A percentile compares a stretch with the other conserved stretches of the same genome.
These are phyloP conservation scores for Nemotelus nigrinus DNA, from an alignment of 2,888 invertebrate species.

Conservation along the genomic window DNA sequence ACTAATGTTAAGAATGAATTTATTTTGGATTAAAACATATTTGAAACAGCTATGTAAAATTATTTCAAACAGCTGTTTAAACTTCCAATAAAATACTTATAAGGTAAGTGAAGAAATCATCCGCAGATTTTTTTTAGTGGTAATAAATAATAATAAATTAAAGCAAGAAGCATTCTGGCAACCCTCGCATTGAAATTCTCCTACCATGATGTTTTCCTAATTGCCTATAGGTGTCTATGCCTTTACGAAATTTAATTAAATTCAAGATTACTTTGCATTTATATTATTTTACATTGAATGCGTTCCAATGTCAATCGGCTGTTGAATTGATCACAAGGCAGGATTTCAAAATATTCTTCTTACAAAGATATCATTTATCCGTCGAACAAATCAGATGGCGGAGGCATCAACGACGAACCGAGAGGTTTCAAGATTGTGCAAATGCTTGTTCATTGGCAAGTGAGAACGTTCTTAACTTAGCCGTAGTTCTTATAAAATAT, in stretches of 20 bases:
- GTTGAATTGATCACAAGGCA: constrained; percentile 10
- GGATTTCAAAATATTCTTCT: constrained; percentile 26
- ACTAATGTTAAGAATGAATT: no score
- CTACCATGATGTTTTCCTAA: constrained; percentile 28
- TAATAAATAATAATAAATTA: no score
- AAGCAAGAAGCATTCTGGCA: no score
- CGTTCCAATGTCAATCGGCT: constrained; percentile 28
- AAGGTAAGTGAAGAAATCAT: no score
- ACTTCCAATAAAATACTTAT: no score
- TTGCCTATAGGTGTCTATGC: constrained; percentile 49
- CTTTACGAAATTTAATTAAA: constrained; percentile 51
- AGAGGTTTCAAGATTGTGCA: neutral
- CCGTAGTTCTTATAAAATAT: neutral
- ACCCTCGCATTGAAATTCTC: no score
- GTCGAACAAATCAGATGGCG: constrained; percentile 15
- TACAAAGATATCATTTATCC: constrained; percentile 39
- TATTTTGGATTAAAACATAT: no score
- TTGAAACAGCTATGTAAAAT: no score
- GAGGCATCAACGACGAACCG: neutral
- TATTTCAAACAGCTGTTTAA: no score
- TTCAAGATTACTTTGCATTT: constrained; percentile 46
- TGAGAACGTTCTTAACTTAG: neutral
- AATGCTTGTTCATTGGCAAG: constrained; percentile 1
- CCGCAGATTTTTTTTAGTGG: no score
- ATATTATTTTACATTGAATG: constrained; percentile 28